Evolutionary conservation across 2,113 vertebrate genomes (phyloP).

Genomic region (Cisticola juncidis): DNA sequence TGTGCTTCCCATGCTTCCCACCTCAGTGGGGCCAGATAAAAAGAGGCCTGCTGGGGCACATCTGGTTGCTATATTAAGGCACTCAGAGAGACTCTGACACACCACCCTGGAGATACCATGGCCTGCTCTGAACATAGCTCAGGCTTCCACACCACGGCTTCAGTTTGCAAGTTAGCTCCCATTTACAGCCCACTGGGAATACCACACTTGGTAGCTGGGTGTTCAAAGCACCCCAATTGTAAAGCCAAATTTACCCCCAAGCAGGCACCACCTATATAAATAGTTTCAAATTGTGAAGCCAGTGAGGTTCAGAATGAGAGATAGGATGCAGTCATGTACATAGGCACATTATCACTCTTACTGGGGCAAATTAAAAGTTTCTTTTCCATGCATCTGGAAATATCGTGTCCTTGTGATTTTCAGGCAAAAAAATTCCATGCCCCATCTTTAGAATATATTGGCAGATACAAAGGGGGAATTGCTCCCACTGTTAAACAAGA

Average conservation of each 20-base stretch:
- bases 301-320: not conserved
- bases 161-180: not conserved
- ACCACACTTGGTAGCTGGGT: not conserved
- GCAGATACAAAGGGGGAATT: not conserved
- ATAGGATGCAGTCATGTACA: accelerated
- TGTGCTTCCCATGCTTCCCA: accelerated
- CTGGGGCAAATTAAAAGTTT: not conserved
- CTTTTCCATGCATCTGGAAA: not conserved
- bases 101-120: not conserved
- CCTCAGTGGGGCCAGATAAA: not conserved
- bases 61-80: not conserved
- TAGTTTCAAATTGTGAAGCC: not conserved
- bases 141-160: not conserved
- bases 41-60: accelerated
- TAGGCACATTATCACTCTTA: not conserved
- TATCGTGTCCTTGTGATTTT: not conserved
- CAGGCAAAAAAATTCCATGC: not conserved
- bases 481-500: not conserved
- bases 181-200: not conserved
- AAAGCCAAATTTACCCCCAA: not conserved
- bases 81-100: not conserved
- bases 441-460: not conserved
- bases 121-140: not conserved
- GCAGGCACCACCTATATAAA: not conserved
- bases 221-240: not conserved